A percentile compares a stretch with the other conserved stretches of the same genome.
phyloP scores from a whole-genome alignment of 2,888 invertebrate genomes.

The Zootermopsis nevadensis region DNA sequence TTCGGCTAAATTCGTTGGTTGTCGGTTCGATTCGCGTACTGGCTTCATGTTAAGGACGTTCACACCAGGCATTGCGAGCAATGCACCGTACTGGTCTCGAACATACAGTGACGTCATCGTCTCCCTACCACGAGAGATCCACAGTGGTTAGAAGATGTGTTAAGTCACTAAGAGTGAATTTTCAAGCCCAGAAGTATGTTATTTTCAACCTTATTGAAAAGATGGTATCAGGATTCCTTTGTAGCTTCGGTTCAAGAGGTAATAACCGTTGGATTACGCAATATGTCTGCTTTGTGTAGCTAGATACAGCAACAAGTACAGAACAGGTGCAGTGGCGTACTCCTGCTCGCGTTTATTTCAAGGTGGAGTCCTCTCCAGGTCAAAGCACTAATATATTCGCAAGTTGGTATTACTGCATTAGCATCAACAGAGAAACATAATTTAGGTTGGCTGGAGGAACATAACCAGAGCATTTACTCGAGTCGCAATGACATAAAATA shows the following conservation, averaged over 20 bases:
- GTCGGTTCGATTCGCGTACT: background rate
- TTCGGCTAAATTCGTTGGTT: conserved; percentile 2
- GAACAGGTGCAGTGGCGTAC: conserved; percentile 14
- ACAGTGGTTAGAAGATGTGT: background rate
- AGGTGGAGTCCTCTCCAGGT: too few species aligned
- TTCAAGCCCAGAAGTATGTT: conserved; percentile 12
- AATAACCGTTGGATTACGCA: conserved; percentile 39
- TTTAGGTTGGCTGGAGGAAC: too few species aligned
- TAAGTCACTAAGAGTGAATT: conserved; percentile 21
- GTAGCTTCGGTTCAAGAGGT: conserved; percentile 11
- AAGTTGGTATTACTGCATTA: too few species aligned
- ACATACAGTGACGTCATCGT: conserved; percentile 20
- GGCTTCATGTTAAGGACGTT: background rate
- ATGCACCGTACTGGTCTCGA: conserved; percentile 22
- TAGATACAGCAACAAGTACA: background rate
- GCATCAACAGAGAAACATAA: too few species aligned
- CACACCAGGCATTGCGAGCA: conserved; percentile 19
- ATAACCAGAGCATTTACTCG: too few species aligned
- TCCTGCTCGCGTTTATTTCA: too few species aligned
- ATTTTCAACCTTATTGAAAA: conserved; percentile 9
- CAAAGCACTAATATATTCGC: too few species aligned
- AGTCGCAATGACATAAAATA: too few species aligned
- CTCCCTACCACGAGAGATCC: background rate
- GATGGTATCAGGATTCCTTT: background rate
- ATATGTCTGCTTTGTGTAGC: conserved; percentile 14